A percentile compares a stretch with the other conserved stretches of the same genome.
These are phyloP conservation scores for Orientallactaga sibirica DNA, from an alignment of 2,797 vertebrate species.

Conservation along the genomic window DNA sequence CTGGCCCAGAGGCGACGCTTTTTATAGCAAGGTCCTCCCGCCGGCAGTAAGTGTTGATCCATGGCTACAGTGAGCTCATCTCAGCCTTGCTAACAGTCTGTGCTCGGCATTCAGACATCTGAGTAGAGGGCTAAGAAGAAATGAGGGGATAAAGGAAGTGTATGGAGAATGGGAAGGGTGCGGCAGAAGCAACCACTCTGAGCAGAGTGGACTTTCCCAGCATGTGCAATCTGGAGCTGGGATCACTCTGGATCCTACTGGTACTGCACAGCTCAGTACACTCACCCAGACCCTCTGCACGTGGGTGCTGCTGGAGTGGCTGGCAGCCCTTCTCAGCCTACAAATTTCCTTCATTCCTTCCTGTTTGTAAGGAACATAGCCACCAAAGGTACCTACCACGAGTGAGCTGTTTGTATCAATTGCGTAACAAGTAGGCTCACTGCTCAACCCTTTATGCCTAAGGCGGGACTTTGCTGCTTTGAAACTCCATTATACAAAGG, in stretches of 20 bases:
- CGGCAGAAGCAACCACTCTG: background rate
- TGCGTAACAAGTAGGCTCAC: background rate
- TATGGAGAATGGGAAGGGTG: background rate
- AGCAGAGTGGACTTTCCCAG: background rate
- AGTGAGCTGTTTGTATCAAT: background rate
- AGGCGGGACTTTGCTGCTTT: background rate
- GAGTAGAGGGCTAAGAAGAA: background rate
- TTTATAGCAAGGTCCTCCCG: background rate
- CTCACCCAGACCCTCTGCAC: background rate
- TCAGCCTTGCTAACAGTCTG: background rate
- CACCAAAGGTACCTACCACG: background rate
- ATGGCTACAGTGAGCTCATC: background rate
- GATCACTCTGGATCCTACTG: rapidly evolving
- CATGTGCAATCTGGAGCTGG: background rate
- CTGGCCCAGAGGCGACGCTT: background rate
- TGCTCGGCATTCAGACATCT: background rate
- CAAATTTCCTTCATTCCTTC: background rate
- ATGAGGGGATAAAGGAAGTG: background rate
- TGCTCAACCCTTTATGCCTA: background rate
- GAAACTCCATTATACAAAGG: background rate
- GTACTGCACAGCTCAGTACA: background rate
- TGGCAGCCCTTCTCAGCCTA: background rate
- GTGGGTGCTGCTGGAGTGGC: background rate
- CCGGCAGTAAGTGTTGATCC: background rate
- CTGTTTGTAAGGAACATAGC: background rate